Evolutionary conservation across 2,113 vertebrate species (phyloP).

Genomic region (Cyphomyrus plagiostoma): DNA sequence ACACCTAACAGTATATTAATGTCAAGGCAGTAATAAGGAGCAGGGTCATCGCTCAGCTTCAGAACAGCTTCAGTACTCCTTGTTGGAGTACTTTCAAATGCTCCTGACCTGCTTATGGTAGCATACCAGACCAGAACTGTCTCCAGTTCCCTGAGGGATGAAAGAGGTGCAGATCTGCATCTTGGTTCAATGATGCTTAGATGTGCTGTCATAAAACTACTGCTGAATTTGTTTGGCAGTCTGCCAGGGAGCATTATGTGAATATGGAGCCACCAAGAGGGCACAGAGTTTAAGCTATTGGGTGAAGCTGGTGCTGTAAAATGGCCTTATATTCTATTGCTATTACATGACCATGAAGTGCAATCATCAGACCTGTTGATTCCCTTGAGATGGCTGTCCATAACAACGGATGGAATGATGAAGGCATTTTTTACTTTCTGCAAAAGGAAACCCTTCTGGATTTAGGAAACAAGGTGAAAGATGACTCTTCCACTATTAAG

Average conservation of each 20-base stretch:
- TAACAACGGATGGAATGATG: not conserved
- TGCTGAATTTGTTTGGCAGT: not conserved
- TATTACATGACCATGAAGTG: not conserved
- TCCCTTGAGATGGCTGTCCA: not conserved
- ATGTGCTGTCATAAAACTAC: not conserved
- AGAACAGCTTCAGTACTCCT: not conserved
- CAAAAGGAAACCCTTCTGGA: not conserved
- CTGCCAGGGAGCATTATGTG: not conserved
- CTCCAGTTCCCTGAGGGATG: not conserved
- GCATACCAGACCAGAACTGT: not conserved
- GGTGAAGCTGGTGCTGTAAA: not conserved
- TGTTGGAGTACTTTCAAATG: not conserved
- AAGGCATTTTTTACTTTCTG: not conserved
- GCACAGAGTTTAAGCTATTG: not conserved
- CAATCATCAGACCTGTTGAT: not conserved
- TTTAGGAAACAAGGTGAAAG: not conserved
- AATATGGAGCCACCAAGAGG: not conserved
- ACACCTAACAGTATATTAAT: not conserved
- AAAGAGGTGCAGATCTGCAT: not conserved
- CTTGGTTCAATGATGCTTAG: not conserved
- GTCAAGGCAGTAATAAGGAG: not conserved
- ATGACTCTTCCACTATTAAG: not conserved
- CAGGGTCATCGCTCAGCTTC: not conserved
- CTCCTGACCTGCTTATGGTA: not conserved
- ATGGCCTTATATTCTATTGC: not conserved